These are phyloP conservation scores for Carcina quercana DNA, from an alignment of 2,888 invertebrate species.

Conservation along the genomic window DNA sequence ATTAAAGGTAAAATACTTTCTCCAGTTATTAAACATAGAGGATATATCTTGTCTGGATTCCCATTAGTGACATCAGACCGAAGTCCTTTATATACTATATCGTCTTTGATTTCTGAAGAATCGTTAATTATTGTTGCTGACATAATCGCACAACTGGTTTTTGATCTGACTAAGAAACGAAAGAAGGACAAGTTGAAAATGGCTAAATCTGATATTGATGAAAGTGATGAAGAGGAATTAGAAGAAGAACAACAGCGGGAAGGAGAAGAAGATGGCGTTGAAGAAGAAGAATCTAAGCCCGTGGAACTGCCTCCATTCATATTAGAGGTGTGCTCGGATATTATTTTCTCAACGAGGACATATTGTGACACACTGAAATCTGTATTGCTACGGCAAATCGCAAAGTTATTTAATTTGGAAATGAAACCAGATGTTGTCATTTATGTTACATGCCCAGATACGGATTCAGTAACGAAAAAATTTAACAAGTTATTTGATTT, in stretches of 20 bases:
- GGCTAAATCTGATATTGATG: slow-evolving; percentile 16
- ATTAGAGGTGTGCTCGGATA: slow-evolving; percentile 38
- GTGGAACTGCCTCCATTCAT: slow-evolving; percentile 49
- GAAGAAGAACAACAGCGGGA: slow-evolving; percentile 27
- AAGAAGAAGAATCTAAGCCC: slow-evolving; percentile 29
- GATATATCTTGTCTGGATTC: slow-evolving; percentile 78
- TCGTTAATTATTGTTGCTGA: slow-evolving; percentile 31
- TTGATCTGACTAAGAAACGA: slow-evolving; percentile 40
- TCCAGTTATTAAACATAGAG: slow-evolving; percentile 70
- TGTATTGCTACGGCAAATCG: slow-evolving; percentile 38
- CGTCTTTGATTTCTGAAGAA: slow-evolving; percentile 43
- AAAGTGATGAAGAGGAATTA: slow-evolving; percentile 23
- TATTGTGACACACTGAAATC: slow-evolving; percentile 34
- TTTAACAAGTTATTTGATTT: slow-evolving; percentile 43
- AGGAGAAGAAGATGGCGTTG: slow-evolving; percentile 27
- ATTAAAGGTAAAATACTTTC: slow-evolving; percentile 67
- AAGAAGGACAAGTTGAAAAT: slow-evolving; percentile 19
- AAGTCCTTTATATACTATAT: slow-evolving; percentile 26
- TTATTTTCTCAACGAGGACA: slow-evolving; percentile 29
- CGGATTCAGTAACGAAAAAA: slow-evolving; percentile 63
- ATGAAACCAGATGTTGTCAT: slow-evolving; percentile 68
- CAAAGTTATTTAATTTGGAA: slow-evolving; percentile 40
- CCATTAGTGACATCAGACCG: slow-evolving; percentile 71
- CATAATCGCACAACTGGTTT: slow-evolving; percentile 36
- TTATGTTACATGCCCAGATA: slow-evolving; percentile 69